Base-by-base conservation (phyloP, 2,113 vertebrate species). In the Hyaena hyaena region DNA sequence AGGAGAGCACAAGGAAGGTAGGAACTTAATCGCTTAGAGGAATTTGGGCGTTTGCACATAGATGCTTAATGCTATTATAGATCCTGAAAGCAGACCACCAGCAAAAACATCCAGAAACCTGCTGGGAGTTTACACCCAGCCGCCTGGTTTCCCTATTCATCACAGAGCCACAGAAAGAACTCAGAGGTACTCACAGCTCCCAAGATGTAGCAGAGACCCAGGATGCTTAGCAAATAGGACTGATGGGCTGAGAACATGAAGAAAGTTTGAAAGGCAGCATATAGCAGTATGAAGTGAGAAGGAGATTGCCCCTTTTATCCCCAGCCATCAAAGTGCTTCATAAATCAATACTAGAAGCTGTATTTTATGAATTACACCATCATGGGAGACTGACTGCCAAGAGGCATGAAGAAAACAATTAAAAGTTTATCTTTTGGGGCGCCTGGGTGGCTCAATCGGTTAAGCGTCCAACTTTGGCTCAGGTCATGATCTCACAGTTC, bases 1-100 rank as follows among this genome's bases (percentile, higher is more conserved):
- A 63, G 79, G 33, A 28, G 86, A 96, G 92, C 96, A 81, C 66
- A 95, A 81, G 95, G 96, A 97, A 95, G 91, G 94, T 90, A 96
- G 89, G 96, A 97, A 58, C 66, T 68, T 95, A 58, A 82, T 50
- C 28, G 50, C 65, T 83, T 48, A 16, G 14, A 35, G 63, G 43
- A 58, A 28, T 84, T 33, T 80, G 61, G 71, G 61, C 33, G 8
- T 68, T 76, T 73, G 23, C 26, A 85, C 26, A 12, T 61, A 69
- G 39, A 35, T 76, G 35, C 26, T 0, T 65, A 19, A 35, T 74
- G 68, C 50, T 39, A 3, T 48, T 83, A 10, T 68, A 21, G 61
- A 65, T 71, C 63, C 71, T 74, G 39, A 28, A 24, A 35, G 71
- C 16, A 10, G 12, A 71, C 53, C 16, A 10, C 45, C 26, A 21